These are phyloP conservation scores for Merodon equestris DNA, from an alignment of 2,888 invertebrate genomes.

Conservation along the genomic window DNA sequence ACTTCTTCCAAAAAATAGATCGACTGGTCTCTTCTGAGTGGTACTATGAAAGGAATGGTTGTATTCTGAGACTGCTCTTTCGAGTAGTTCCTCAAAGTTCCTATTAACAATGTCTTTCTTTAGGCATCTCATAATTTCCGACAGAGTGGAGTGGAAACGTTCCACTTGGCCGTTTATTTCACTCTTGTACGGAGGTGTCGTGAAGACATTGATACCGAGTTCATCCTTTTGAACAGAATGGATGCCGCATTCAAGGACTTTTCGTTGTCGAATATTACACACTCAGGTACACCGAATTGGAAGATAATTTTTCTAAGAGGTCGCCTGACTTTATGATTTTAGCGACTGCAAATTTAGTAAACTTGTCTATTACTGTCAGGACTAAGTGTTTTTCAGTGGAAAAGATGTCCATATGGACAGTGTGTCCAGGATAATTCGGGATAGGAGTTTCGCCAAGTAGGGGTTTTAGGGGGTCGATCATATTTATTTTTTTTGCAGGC, in stretches of 20 bases:
- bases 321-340: slow-evolving; percentile 1
- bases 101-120: background rate
- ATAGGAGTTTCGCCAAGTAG: background rate
- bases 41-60: slow-evolving; percentile 47
- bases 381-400: slow-evolving; percentile 7
- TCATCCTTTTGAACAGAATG: slow-evolving; percentile 19
- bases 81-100: slow-evolving; percentile 21
- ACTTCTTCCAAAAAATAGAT: slow-evolving; percentile 35
- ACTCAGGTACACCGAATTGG: slow-evolving; percentile 12
- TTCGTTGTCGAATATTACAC: slow-evolving; percentile 37
- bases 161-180: slow-evolving; percentile 49
- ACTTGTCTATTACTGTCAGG: slow-evolving; percentile 5
- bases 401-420: background rate
- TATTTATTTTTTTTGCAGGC: slow-evolving; percentile 11
- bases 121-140: slow-evolving; percentile 32
- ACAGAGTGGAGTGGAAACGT: slow-evolving; percentile 31
- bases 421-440: slow-evolving; percentile 6
- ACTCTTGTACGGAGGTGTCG: slow-evolving; percentile 32
- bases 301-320: slow-evolving; percentile 5
- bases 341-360: slow-evolving; percentile 4
- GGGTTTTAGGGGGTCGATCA: slow-evolving; percentile 12
- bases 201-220: slow-evolving; percentile 27
- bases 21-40: slow-evolving; percentile 47
- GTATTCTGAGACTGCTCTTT: slow-evolving; percentile 30
- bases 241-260: slow-evolving; percentile 26